A percentile compares a stretch with the other conserved stretches of the same genome.
Evolutionary conservation across 2,888 invertebrate species (phyloP).

Genomic region (Pocota personata): DNA sequence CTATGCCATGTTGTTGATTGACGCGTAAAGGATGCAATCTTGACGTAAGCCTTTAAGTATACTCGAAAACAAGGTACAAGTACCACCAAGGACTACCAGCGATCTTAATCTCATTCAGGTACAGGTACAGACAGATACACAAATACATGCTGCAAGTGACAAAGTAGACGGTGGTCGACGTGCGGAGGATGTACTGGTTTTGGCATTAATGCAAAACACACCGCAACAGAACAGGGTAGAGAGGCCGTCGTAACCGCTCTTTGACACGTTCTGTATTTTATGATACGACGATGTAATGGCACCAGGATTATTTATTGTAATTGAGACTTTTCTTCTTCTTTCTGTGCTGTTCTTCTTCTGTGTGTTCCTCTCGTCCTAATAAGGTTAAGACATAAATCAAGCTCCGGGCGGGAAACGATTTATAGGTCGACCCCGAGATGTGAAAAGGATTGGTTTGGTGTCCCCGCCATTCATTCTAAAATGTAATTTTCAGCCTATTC

Average conservation of each 20-base stretch:
- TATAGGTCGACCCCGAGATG: slow-evolving; percentile 50
- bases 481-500: slow-evolving; percentile 58
- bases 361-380: slow-evolving; percentile 36
- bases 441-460: slow-evolving; percentile 51
- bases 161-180: slow-evolving; percentile 16
- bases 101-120: slow-evolving; percentile 58
- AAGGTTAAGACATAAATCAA: slow-evolving; percentile 69
- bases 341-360: slow-evolving; percentile 18
- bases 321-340: slow-evolving; percentile 50
- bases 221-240: background rate
- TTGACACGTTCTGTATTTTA: slow-evolving; percentile 73
- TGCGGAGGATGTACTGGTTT: slow-evolving; percentile 42
- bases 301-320: slow-evolving; percentile 72
- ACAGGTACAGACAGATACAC: slow-evolving; percentile 18
- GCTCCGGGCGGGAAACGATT: slow-evolving; percentile 60
- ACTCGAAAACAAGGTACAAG: slow-evolving; percentile 3
- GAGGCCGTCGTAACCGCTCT: slow-evolving; percentile 52
- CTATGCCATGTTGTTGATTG: slow-evolving; percentile 50
- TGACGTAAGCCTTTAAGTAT: slow-evolving; percentile 56
- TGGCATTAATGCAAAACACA: slow-evolving; percentile 62
- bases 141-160: slow-evolving; percentile 46
- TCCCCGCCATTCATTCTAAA: slow-evolving; percentile 35
- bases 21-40: slow-evolving; percentile 65
- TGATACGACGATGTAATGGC: slow-evolving; percentile 67
- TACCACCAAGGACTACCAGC: slow-evolving; percentile 20